Conservation (phyloP, 2,888 invertebrate species). For the Mythimna vitellina region DNA sequence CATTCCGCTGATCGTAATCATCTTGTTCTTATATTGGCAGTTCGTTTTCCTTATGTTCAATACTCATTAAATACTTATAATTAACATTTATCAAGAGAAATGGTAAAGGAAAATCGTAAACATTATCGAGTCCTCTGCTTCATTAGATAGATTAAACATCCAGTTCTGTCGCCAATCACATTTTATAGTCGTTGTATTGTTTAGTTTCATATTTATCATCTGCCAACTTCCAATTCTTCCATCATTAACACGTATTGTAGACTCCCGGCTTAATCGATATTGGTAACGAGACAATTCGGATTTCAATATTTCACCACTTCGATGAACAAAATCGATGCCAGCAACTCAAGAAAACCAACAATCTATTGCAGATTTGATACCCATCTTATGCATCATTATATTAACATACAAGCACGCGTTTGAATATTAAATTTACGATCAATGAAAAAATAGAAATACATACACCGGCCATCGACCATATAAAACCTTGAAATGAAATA, state of each 20-base stretch:
- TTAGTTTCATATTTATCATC: background rate
- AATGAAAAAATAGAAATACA: constrained; percentile 23
- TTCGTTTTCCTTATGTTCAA: constrained; percentile 53
- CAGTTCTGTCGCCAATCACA: background rate
- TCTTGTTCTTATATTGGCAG: constrained; percentile 40
- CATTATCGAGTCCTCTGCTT: background rate
- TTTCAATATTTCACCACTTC: background rate
- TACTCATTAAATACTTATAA: constrained; percentile 50
- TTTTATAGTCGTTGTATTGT: background rate
- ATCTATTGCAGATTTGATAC: constrained; percentile 27
- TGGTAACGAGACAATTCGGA: too few species aligned
- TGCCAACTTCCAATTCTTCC: too few species aligned
- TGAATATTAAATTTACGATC: constrained; percentile 43
- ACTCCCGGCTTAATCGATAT: too few species aligned
- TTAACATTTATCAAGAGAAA: constrained; percentile 28
- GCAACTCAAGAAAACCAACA: constrained; percentile 16
- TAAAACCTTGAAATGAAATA: constrained; percentile 33
- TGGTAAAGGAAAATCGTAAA: constrained; percentile 15
- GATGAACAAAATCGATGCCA: background rate
- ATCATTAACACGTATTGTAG: too few species aligned
- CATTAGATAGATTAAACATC: background rate
- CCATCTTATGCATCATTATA: constrained; percentile 35
- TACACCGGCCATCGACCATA: constrained; percentile 21
- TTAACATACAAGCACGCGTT: constrained; percentile 34
- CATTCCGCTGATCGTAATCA: constrained; percentile 60